Evolutionary conservation across 2,113 vertebrate species (phyloP), one percentile per base, ranked within the genome.

Genomic region (Ptychochromis oligacanthus): DNA sequence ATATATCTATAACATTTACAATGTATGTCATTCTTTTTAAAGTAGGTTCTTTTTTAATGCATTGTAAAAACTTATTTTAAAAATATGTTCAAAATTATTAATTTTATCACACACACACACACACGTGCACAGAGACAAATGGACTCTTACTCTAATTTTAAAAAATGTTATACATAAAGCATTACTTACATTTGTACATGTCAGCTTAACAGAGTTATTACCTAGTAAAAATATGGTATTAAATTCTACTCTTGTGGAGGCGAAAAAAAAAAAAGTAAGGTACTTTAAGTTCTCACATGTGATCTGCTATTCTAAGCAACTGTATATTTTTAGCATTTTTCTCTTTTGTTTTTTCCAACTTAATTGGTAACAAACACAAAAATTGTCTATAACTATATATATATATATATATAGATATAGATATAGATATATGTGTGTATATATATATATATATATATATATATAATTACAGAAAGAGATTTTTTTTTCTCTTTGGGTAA

Each of bases 21-120:
- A 3, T 52, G 17, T 52, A 52, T 20, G 7, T 54, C 52, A 20
- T 46, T 46, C 43, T 15, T 54, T 46, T 26, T 7, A 26, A 67
- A 49, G 17, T 1, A 0, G 5, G 13, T 18, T 67, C n/a, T 65
- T 1, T 43, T 26, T 49, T 0, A 67, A 26, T 0, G 22, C 46
- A 67, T 46, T 67, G 22, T 46, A 26, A 49, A 46, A 67, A 7
- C 8, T 1, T n/a, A 1, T 14, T 46, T 2, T 46, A 46, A 46
- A 46, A 43, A 3, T 1, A 12, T 43, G 40, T 43, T 13, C 11
- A 43, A 43, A 43, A 43, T 43, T 3, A 43, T 43, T 43, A 34
- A 34, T 34, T n/a, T 31, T 43, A 14, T 43, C 40, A 38, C 40
- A 14, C 40, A 14, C 40, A 43, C 43, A 46, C 12, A 46, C 17